Evolutionary conservation across 64 coral and sea anemone genomes (phyloP).

Genomic region (Pachyseris speciosa): DNA sequence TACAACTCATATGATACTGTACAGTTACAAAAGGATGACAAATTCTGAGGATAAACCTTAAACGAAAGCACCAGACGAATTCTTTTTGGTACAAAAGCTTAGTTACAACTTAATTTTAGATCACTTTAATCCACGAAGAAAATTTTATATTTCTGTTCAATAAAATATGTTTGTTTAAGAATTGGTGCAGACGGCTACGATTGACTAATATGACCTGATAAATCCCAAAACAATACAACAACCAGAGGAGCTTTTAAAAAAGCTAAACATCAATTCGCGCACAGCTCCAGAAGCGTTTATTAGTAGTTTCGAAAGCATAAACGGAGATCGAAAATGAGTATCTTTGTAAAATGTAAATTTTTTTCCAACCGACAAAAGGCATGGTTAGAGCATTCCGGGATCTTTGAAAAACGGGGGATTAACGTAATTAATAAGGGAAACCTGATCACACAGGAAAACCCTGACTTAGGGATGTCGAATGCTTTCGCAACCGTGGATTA

Average conservation of each 20-base stretch:
- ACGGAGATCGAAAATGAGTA: background rate
- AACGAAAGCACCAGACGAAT: too few relatives aligned
- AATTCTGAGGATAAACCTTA: too few relatives aligned
- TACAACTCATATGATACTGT: too few relatives aligned
- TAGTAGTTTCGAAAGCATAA: background rate
- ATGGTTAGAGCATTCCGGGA: background rate
- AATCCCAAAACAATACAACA: conserved; percentile 48
- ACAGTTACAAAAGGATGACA: too few relatives aligned
- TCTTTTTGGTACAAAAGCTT: too few relatives aligned
- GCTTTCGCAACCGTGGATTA: too few relatives aligned
- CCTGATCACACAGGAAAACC: background rate
- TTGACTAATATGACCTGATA: conserved; percentile 58
- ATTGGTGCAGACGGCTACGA: background rate
- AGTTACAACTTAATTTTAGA: too few relatives aligned
- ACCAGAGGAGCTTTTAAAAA: background rate
- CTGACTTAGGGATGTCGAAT: too few relatives aligned
- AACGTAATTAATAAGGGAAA: background rate
- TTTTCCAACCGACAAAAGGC: background rate
- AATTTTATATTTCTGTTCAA: too few relatives aligned
- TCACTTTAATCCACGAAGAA: too few relatives aligned
- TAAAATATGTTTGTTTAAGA: too few relatives aligned
- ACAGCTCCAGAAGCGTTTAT: too few relatives aligned
- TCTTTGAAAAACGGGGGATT: background rate
- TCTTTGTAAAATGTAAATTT: background rate
- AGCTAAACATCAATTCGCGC: background rate